A percentile compares a stretch with the other conserved stretches of the same genome.
Evolutionary conservation across 2,113 vertebrate genomes (phyloP).

Genomic region (Hydrochoerus hydrochaeris): DNA sequence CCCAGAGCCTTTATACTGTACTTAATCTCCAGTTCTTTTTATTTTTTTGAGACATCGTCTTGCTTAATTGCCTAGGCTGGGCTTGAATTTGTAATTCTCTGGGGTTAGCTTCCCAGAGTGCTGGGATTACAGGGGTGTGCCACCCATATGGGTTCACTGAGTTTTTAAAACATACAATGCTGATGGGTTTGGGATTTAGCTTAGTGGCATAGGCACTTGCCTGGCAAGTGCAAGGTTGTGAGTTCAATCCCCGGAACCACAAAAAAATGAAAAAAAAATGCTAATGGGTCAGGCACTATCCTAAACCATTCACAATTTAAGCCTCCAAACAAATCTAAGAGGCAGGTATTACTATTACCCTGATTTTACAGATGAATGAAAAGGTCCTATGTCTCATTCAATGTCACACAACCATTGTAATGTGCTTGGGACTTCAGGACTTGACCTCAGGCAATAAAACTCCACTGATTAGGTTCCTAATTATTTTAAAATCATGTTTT

Average conservation of each 20-base stretch:
- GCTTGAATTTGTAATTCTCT: not conserved
- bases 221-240: too few species aligned
- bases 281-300: not conserved
- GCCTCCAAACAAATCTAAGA: not conserved
- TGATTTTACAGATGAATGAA: not conserved
- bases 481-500: not conserved
- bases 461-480: not conserved
- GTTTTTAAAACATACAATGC: not conserved
- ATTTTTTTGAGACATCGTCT: not conserved
- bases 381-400: not conserved
- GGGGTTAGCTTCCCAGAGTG: not conserved
- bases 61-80: not conserved
- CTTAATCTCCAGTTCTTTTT: not conserved
- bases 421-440: not conserved
- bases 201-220: too few species aligned
- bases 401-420: not conserved
- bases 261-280: too few species aligned
- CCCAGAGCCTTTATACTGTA: not conserved
- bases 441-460: not conserved
- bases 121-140: not conserved
- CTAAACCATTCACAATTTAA: not conserved
- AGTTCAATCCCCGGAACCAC: too few species aligned
- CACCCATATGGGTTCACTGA: not conserved
- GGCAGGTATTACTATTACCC: not conserved
- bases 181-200: not conserved